Percentiles rank a stretch among this genome's conserved stretches.
Conservation (phyloP, 2,797 vertebrate genomes). For the Cephalopachus bancanus region DNA sequence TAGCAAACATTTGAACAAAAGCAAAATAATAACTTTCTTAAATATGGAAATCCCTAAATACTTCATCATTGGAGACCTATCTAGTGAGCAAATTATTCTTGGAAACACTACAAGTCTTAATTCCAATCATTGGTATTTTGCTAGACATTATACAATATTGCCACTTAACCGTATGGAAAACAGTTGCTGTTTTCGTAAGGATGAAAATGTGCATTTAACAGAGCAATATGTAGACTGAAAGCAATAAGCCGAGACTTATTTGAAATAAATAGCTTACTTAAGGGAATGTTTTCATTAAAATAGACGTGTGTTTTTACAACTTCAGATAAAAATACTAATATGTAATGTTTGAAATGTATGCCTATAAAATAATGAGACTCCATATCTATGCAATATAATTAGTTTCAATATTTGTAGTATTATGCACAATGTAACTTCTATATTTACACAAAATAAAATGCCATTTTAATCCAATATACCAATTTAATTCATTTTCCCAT, state of each 20-base stretch:
- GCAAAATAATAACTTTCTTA: not conserved
- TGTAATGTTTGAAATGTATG: not conserved
- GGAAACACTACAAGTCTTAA: not conserved
- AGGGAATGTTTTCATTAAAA: constrained; percentile 52
- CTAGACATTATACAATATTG: constrained; percentile 21
- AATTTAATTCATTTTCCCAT: not conserved
- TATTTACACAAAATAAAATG: not conserved
- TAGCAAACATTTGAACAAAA: not conserved
- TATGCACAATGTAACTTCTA: constrained; percentile 4
- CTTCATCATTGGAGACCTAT: not conserved
- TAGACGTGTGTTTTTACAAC: constrained; percentile 4
- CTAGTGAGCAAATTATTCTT: not conserved
- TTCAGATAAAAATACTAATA: constrained; percentile 42
- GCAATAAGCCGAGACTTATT: constrained; percentile 26
- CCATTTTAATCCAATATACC: not conserved
- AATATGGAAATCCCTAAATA: not conserved
- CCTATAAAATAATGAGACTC: constrained; percentile 23
- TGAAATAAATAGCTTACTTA: constrained; percentile 67
- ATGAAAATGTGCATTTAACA: constrained; percentile 62
- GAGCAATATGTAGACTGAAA: constrained; percentile 33
- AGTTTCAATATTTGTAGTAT: not conserved
- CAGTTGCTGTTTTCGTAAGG: constrained; percentile 55
- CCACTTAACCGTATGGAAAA: constrained; percentile 11
- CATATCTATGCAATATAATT: not conserved
- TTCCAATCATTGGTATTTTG: constrained; percentile 17